Base-by-base conservation (phyloP, 2,888 invertebrate species). In the Chrysomela aeneicollis region DNA sequence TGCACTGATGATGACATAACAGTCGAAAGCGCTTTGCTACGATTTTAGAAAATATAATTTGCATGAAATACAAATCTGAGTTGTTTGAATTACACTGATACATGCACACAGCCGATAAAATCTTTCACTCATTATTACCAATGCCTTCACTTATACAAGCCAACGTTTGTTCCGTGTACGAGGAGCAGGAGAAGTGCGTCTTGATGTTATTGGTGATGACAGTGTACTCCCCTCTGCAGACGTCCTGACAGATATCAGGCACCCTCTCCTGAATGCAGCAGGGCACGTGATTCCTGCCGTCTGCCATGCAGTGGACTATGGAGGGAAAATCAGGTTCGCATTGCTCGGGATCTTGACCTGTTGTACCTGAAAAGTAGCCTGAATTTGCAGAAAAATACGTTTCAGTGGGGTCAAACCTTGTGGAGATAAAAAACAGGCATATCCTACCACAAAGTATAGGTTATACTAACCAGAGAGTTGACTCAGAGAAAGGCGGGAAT, bases 131-230 rank as follows among this genome's bases (percentile, higher is more conserved):
- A n/a, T n/a, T n/a, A n/a, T 82, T 79, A 87, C 87, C 86, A 64
- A 93, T 90, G 57, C 94, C 94, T 81, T 92, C 92, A 26, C 92
- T 89, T 71, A 94, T 93, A 77, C 94, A 94, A 61, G 93, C 91
- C 37, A 94, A 80, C 0, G 93, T 93, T 74, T 90, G 90, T 76
- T 93, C 89, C 72, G 93, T 93, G 75, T 93, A 92, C 0, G 92
- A 87, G 0, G 93, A 90, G 78, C 94, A 94, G 1, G 92, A 92
- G 80, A 93, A 92, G 75, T 94, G 92, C 0, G 93, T 92, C 81
- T 91, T 91, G 64, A 94, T 89, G 75, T 90, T 90, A 78, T 93
- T 92, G 0, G 92, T 92, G 67, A 93, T 93, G 0, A 92, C 89
- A 0, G 92, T 92, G 82, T 93, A 94, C 79, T 93, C 92, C 22